Percentiles rank a stretch among this genome's conserved stretches.
Evolutionary conservation across 2,113 vertebrate species (phyloP).

Genomic region (Colaptes auratus): DNA sequence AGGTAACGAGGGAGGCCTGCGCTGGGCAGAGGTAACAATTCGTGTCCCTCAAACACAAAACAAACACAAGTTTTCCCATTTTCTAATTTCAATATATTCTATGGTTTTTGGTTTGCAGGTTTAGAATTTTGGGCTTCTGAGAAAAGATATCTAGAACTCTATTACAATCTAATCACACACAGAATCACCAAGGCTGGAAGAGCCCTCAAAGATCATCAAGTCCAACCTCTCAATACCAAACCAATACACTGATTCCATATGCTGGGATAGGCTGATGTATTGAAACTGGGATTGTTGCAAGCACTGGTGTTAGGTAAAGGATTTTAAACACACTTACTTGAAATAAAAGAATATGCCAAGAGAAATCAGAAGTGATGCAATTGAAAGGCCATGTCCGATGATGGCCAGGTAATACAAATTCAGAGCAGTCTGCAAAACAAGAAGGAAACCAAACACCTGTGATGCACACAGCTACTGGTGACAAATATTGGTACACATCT

Average conservation of each 20-base stretch:
- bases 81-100: neutral
- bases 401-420: conserved; percentile 96
- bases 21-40: neutral
- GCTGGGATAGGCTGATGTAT: neutral
- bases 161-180: neutral
- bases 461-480: neutral
- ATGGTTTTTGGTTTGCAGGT: neutral
- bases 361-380: conserved; percentile 91
- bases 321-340: conserved; percentile 86
- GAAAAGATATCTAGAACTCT: neutral
- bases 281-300: neutral
- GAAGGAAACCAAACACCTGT: conserved; percentile 27
- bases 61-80: neutral
- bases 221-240: too few relatives aligned
- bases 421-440: conserved; percentile 87
- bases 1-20: neutral
- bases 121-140: neutral
- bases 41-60: neutral
- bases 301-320: neutral
- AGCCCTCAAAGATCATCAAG: too few relatives aligned
- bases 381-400: conserved; percentile 93
- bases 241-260: too few relatives aligned
- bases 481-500: neutral
- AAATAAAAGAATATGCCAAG: conserved; percentile 98
- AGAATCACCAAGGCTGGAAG: too few relatives aligned